phyloP scores from a whole-genome alignment of 2,888 invertebrate species.

The Eilema sororculum region DNA sequence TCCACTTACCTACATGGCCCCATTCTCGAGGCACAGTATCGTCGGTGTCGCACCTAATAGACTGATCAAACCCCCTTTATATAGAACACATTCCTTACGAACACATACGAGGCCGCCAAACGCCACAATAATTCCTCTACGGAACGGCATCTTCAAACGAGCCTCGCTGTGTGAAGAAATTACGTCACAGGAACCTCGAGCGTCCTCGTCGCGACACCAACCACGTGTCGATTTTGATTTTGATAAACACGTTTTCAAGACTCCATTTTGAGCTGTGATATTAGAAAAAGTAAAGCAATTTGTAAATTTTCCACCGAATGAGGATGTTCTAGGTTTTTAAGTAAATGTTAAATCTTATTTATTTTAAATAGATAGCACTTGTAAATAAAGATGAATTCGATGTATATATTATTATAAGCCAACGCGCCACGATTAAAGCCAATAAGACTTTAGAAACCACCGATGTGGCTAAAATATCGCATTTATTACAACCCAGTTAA shows the following conservation, averaged over 20 bases:
- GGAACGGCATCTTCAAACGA: constrained; percentile 74
- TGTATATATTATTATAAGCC: constrained; percentile 74
- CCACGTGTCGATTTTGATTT: constrained; percentile 56
- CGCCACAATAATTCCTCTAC: constrained; percentile 79
- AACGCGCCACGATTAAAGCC: constrained; percentile 46
- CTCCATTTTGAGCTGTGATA: constrained; percentile 84
- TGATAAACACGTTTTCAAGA: constrained; percentile 75
- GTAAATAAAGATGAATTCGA: constrained; percentile 70
- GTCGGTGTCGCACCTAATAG: constrained; percentile 77
- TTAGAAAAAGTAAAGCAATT: constrained; percentile 60
- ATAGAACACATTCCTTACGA: constrained; percentile 73
- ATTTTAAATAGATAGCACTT: constrained; percentile 69
- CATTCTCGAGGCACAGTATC: constrained; percentile 76
- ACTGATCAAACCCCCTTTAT: constrained; percentile 70
- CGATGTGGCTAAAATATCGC: constrained; percentile 64
- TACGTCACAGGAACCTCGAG: constrained; percentile 45
- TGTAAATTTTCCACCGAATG: constrained; percentile 77
- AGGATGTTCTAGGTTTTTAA: constrained; percentile 48
- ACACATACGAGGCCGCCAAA: constrained; percentile 70
- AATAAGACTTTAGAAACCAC: constrained; percentile 46
- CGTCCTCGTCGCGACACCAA: constrained; percentile 53
- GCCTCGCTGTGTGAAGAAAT: constrained; percentile 73
- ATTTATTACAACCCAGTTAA: constrained; percentile 72
- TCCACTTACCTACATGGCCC: constrained; percentile 61
- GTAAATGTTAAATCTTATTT: constrained; percentile 74